Percentiles rank a stretch among this genome's conserved stretches.
These are phyloP conservation scores for Cebus imitator DNA, from an alignment of 2,113 vertebrate species.

Conservation along the genomic window DNA sequence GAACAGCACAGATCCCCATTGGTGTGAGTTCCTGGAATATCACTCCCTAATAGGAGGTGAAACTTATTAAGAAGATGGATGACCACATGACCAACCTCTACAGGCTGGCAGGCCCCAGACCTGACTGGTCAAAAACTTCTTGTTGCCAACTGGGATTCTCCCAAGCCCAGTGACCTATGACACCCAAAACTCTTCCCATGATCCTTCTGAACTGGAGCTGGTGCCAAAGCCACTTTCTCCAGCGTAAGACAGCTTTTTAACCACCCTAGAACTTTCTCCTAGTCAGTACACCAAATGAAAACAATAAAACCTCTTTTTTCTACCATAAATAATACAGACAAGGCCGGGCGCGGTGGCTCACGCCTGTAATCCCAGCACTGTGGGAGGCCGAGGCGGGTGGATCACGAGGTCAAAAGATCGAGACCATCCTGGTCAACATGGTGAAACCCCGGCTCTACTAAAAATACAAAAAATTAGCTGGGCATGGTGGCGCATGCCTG, in stretches of 20 bases:
- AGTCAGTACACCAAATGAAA: neutral
- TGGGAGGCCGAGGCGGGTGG: too few species aligned
- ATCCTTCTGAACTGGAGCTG: neutral
- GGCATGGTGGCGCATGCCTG: too few species aligned
- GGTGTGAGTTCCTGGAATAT: slow-evolving; percentile 27
- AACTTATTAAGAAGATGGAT: slow-evolving; percentile 43
- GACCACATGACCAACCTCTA: slow-evolving; percentile 42
- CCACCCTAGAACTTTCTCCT: neutral
- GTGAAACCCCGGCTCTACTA: too few species aligned
- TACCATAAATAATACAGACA: neutral
- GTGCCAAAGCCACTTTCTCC: neutral
- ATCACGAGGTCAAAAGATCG: too few species aligned
- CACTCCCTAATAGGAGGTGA: slow-evolving; percentile 44
- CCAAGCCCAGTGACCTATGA: neutral
- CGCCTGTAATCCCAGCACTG: too few species aligned
- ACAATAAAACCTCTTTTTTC: neutral
- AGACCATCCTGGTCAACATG: too few species aligned
- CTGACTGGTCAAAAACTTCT: slow-evolving; percentile 66
- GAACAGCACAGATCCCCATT: slow-evolving; percentile 38
- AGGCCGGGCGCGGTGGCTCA: too few species aligned
- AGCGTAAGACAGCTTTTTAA: neutral
- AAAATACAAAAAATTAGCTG: too few species aligned
- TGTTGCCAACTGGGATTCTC: neutral
- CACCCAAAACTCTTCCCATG: neutral
- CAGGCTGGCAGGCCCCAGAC: slow-evolving; percentile 9